phyloP scores from a whole-genome alignment of 2,797 vertebrate genomes.

The Gymnoscopelus microlampas region DNA sequence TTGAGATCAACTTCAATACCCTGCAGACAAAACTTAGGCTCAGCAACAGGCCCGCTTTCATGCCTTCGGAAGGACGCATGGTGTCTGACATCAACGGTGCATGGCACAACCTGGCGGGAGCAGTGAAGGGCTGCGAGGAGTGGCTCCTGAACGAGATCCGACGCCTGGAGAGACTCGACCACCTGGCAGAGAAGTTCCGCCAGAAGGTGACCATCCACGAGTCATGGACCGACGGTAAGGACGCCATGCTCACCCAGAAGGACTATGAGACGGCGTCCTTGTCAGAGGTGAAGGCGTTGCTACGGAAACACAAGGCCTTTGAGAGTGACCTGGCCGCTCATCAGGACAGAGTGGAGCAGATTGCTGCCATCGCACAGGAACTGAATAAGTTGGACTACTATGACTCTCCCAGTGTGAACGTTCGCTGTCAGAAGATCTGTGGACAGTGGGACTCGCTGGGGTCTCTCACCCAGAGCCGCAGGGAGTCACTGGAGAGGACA shows the following conservation, averaged over 20 bases:
- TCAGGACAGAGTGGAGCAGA: conserved; percentile 96
- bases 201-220: conserved; percentile 96
- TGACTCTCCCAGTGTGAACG: conserved; percentile 90
- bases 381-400: conserved; percentile 97
- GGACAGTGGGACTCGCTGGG: conserved; percentile 94
- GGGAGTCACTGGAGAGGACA: conserved; percentile 92
- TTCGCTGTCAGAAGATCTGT: conserved; percentile 95
- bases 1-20: conserved; percentile 98
- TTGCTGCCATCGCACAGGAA: conserved; percentile 94
- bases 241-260: conserved; percentile 90
- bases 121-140: conserved; percentile 94
- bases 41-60: conserved; percentile 94
- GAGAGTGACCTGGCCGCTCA: conserved; percentile 96
- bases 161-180: conserved; percentile 91
- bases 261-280: conserved; percentile 91
- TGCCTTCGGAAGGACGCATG: conserved; percentile 96
- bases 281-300: conserved; percentile 91
- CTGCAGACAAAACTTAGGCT: conserved; percentile 96
- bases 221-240: conserved; percentile 93
- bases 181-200: conserved; percentile 93
- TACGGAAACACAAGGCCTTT: conserved; percentile 94
- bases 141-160: conserved; percentile 95
- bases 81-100: conserved; percentile 91
- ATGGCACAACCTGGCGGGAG: conserved; percentile 92
- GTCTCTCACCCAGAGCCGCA: conserved; percentile 87